phyloP scores from a whole-genome alignment of 2,797 vertebrate species.

The Pteronotus mesoamericanus region DNA sequence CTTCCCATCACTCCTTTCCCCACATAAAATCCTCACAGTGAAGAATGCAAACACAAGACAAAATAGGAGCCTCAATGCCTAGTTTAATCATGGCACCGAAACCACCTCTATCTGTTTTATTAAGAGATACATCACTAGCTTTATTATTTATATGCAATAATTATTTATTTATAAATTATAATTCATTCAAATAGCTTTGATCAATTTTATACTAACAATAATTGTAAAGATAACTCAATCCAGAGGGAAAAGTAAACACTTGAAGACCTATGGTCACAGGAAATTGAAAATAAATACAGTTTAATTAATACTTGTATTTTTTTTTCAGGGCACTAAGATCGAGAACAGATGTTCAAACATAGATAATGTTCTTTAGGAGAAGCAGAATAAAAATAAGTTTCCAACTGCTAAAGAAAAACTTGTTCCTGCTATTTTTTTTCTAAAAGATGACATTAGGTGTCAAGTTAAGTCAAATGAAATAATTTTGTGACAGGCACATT shows the following conservation, averaged over 20 bases:
- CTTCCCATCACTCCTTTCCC: background rate
- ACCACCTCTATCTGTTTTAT: background rate
- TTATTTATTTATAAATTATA: background rate
- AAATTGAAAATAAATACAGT: slow-evolving; percentile 12
- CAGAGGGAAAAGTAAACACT: background rate
- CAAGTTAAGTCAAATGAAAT: background rate
- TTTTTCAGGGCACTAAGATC: background rate
- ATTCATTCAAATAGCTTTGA: background rate
- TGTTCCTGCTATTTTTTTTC: background rate
- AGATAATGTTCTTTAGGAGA: background rate
- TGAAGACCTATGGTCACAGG: background rate
- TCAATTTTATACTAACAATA: background rate
- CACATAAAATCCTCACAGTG: background rate
- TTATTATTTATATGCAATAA: background rate
- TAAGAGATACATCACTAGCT: background rate
- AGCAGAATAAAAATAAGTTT: background rate
- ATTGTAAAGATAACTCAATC: background rate
- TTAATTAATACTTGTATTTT: background rate
- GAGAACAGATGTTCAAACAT: background rate
- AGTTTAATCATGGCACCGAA: background rate
- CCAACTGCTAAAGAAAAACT: background rate
- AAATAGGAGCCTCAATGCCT: background rate
- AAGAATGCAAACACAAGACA: background rate
- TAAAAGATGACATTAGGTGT: background rate
- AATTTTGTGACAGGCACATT: background rate